Evolutionary conservation across 2,113 vertebrate species (phyloP), one percentile per base, ranked within the genome.

Genomic region (Cryptomyrus ogoouensis): DNA sequence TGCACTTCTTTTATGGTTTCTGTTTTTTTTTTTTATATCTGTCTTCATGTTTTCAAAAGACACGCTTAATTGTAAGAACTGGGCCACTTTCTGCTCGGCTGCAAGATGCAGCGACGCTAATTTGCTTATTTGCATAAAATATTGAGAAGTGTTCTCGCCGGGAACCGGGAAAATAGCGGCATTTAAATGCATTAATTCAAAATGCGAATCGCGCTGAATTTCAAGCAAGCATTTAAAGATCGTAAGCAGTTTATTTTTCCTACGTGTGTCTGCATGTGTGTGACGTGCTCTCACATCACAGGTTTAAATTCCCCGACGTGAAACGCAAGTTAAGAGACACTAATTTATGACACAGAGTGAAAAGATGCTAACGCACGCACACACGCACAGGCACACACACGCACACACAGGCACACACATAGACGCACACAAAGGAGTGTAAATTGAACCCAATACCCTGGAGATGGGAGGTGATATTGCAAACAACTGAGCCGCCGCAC

Each of bases 71-170:
- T 83, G 77, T 42, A 83, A 84, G 80, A 42, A 56, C 39, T n/a
- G 35, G 66, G 74, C 56, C 50, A 58, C 42, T 35, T 74, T 89
- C 89, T 46, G 50, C 89, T 85, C 50, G 53, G n/a, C 47, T 84
- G 74, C 52, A 24, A 35, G 91, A 86, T 77, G 86, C 87, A 77
- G 86, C 83, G 58, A 88, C 62, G 84, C 66, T 92, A 93, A 93
- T 92, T 92, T 89, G 83, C 86, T 91, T 17, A 91, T 93, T 92
- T 92, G 91, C 93, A 92, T 93, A 91, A 91, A 92, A 92, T 92
- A 93, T 92, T 91, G 91, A 90, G 91, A 91, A 92, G 83, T 74
- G 80, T 89, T 89, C 88, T 89, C 53, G 5, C 83, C 53, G 77
- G 92, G 85, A 70, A 35, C 17, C 53, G 42, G 35, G 62, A 49